phyloP scores from a whole-genome alignment of 2,888 invertebrate species.

The Thyatira batis region DNA sequence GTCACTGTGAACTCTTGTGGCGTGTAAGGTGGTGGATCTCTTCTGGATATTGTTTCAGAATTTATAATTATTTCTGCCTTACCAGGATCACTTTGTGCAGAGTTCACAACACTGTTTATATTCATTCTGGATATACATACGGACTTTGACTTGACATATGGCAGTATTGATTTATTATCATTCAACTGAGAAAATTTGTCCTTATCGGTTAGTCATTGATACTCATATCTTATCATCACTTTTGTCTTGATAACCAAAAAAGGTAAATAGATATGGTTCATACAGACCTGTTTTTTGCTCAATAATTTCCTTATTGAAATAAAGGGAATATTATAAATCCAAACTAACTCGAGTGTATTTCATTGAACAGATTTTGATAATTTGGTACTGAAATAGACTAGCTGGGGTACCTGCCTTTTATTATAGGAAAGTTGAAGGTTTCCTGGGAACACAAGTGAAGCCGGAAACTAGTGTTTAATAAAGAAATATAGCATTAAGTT shows the following conservation, averaged over 20 bases:
- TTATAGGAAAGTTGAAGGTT: too few species aligned
- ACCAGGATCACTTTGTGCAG: constrained; percentile 25
- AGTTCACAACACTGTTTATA: constrained; percentile 35
- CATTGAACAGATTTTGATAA: too few species aligned
- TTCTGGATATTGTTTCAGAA: constrained; percentile 30
- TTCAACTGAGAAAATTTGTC: constrained; percentile 29
- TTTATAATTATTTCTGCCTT: constrained; percentile 33
- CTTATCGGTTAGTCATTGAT: constrained; percentile 40
- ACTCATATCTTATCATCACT: constrained; percentile 50
- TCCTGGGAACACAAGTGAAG: too few species aligned
- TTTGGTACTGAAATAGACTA: too few species aligned
- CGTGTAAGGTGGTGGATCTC: constrained; percentile 64
- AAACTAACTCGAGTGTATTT: too few species aligned
- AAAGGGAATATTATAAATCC: too few species aligned
- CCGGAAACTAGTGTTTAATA: too few species aligned
- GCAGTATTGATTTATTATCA: constrained; percentile 36
- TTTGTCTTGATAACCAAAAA: constrained; percentile 34
- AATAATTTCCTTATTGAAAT: too few species aligned
- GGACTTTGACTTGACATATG: constrained; percentile 20
- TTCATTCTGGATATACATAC: constrained; percentile 34
- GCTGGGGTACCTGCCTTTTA: too few species aligned
- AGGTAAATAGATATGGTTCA: constrained; percentile 26
- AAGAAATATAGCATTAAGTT: too few species aligned
- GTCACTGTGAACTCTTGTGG: constrained; percentile 19
- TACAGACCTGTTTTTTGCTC: too few species aligned